A percentile compares a stretch with the other conserved stretches of the same genome.
phyloP scores from a whole-genome alignment of 1,140 invertebrate species.

The Pygmarrhopalites habei region DNA sequence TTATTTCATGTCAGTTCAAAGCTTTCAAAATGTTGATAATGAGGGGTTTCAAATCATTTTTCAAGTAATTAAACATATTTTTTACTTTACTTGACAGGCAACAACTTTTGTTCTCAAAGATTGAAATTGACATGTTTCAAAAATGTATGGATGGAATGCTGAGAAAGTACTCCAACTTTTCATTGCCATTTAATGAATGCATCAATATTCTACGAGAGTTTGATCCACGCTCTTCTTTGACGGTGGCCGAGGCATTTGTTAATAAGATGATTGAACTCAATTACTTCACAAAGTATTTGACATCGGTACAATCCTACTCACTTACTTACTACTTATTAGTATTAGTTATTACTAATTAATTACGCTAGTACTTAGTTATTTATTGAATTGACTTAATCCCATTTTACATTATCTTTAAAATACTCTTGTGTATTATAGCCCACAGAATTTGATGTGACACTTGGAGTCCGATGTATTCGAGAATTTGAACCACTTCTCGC shows the following conservation, averaged over 20 bases:
- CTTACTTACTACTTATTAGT: background rate
- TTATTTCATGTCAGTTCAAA: background rate
- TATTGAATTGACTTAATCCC: background rate
- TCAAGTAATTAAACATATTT: background rate
- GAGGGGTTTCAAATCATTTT: background rate
- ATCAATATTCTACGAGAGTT: constrained; percentile 10
- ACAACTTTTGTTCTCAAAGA: constrained; percentile 17
- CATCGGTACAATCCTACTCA: background rate
- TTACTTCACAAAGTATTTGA: constrained; percentile 20
- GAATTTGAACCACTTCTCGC: constrained; percentile 26
- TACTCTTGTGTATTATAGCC: background rate
- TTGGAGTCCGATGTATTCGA: constrained; percentile 20
- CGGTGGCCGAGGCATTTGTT: constrained; percentile 18
- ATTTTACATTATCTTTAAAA: background rate
- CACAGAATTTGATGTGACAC: constrained; percentile 19
- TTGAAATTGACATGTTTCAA: constrained; percentile 21
- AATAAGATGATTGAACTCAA: constrained; percentile 17
- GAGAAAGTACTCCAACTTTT: constrained; percentile 22
- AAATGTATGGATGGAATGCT: constrained; percentile 19
- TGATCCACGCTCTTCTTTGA: background rate
- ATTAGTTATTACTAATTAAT: background rate
- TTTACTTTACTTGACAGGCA: constrained; percentile 1
- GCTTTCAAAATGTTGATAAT: background rate
- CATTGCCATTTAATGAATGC: constrained; percentile 14
- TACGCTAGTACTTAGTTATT: background rate